Conservation (phyloP, 2,888 invertebrate genomes). For the Chrysolina oricalcia region DNA sequence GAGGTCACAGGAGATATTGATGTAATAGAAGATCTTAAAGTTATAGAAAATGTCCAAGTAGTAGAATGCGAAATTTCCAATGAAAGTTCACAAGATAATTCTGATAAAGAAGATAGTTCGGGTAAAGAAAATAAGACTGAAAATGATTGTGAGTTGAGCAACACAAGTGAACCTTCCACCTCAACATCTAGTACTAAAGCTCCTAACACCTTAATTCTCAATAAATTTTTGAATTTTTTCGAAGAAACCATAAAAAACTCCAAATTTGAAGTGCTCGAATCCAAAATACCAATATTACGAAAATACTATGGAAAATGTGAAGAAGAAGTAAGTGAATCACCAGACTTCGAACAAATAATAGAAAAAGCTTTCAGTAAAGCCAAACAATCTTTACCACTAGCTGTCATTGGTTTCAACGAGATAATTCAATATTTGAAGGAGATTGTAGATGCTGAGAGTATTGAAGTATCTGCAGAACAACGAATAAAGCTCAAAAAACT, state of each 20-base stretch:
- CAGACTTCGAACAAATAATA: conserved; percentile 51
- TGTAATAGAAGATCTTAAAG: conserved; percentile 22
- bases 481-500: conserved; percentile 58
- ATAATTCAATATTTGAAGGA: conserved; percentile 56
- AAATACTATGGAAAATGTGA: conserved; percentile 54
- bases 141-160: conserved; percentile 23
- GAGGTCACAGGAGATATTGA: conserved; percentile 13
- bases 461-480: conserved; percentile 54
- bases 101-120: conserved; percentile 32
- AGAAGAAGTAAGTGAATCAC: conserved; percentile 43
- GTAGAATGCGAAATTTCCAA: conserved; percentile 42
- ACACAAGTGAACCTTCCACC: conserved; percentile 30
- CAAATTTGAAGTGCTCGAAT: conserved; percentile 35
- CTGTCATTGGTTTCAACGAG: conserved; percentile 59
- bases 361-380: conserved; percentile 47
- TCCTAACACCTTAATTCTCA: conserved; percentile 36
- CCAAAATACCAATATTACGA: conserved; percentile 51
- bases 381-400: conserved; percentile 48
- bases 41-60: conserved; percentile 11
- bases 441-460: conserved; percentile 44
- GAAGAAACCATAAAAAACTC: conserved; percentile 37
- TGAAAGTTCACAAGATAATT: conserved; percentile 41
- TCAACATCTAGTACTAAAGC: neutral
- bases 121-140: conserved; percentile 43
- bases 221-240: conserved; percentile 50